Base-by-base conservation (phyloP, 2,888 invertebrate genomes). In the Tetragnatha montana region DNA sequence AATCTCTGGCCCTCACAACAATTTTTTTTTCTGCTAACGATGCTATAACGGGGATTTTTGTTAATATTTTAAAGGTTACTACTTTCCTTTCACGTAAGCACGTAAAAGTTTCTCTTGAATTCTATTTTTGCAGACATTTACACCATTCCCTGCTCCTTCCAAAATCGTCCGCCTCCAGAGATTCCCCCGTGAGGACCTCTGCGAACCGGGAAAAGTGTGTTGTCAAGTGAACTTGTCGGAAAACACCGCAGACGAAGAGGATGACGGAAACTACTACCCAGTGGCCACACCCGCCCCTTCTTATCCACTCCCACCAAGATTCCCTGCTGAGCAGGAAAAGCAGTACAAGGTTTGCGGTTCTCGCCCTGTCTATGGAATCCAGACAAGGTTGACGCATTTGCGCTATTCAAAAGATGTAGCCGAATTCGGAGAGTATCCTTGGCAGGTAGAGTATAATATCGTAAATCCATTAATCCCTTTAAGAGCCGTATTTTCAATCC, bases 341-440 rank as follows among this genome's bases (percentile, higher is more conserved):
- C 8, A 50, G 35, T 19, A 19, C n/a, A 84, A 91, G 0, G 71
- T 71, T 8, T 98, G 98, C 92, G 98, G 98, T 81, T 95, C 95
- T 10, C 95, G 97, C 92, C 96, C 97, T 93, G 96, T 97, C 0
- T 96, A 97, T 92, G 98, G 97, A 80, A 96, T 98, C 92, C 97
- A 97, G 92, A 98, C 97, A 49, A 95, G 98, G 92, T 96, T 98
- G 91, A 97, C 97, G 94, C 98, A 96, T 83, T 97, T 98, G 1
- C 95, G 96, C 2, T 97, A 97, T 92, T 96, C 97, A 4, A 97
- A 98, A 93, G 97, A 97, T 21, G 98, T 98, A 93, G 96, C 97
- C 92, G 97, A 97, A 94, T 98, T 97, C 92, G 98, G 98, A 94
- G 93, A 93, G 89, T 94, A 93, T 93, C 94, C 94, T 0, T 94